Conservation (phyloP, 1,140 invertebrate genomes). For the Arion vulgaris region DNA sequence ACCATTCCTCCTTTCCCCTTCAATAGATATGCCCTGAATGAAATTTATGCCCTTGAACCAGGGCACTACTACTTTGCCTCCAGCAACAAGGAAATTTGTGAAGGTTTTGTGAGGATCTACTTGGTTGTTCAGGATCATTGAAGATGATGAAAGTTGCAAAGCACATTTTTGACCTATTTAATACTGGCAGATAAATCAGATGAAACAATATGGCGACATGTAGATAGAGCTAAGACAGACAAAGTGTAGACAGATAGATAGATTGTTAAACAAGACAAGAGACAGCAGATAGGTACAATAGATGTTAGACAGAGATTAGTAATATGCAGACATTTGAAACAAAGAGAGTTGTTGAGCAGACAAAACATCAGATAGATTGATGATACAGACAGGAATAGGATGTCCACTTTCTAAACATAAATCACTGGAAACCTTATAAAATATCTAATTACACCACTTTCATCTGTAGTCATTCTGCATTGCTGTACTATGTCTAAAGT, state of each 20-base stretch:
- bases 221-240: neutral
- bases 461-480: no score
- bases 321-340: no score
- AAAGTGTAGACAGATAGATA: neutral
- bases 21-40: neutral
- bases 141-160: neutral
- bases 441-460: no score
- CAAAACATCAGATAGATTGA: no score
- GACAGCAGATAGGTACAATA: neutral
- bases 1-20: constrained; percentile 5
- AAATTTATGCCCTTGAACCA: constrained; percentile 6
- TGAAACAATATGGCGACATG: no score
- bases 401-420: no score
- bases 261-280: neutral
- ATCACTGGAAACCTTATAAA: no score
- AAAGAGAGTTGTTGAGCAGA: no score
- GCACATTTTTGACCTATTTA: no score
- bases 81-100: constrained; percentile 15
- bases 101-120: neutral
- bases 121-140: neutral
- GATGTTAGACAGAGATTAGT: neutral
- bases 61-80: constrained; percentile 29
- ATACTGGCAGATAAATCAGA: neutral
- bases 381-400: no score
- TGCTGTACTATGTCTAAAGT: no score